phyloP scores from a whole-genome alignment of 30 jellyfish, hydroid and myxozoan species.

The Mastigias papua region DNA sequence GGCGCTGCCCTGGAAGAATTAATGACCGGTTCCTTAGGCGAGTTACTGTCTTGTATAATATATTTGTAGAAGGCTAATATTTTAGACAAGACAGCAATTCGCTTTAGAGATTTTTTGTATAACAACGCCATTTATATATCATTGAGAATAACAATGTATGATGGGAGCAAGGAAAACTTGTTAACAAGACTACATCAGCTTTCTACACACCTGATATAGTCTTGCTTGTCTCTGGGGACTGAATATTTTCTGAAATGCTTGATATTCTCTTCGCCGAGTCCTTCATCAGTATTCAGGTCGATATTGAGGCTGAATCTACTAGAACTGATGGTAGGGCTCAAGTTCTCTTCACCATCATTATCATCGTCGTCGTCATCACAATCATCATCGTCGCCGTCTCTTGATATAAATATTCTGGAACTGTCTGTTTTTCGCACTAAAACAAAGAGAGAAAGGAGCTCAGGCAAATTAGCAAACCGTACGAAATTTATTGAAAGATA shows the following conservation, averaged over 20 bases:
- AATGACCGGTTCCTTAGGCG: too few relatives aligned
- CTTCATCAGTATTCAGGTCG: background rate
- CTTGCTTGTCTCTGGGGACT: conserved; percentile 45
- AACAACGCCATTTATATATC: too few relatives aligned
- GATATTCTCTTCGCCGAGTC: conserved; percentile 32
- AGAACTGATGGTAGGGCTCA: conserved; percentile 40
- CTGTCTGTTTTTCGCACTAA: too few relatives aligned
- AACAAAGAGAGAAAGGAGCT: too few relatives aligned
- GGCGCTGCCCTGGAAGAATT: too few relatives aligned
- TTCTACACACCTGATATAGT: conserved; percentile 22
- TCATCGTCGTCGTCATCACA: background rate
- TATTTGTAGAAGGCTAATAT: too few relatives aligned
- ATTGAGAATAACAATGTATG: background rate
- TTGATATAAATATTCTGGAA: background rate
- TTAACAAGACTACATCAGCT: background rate
- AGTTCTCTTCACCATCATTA: background rate
- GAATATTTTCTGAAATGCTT: conserved; percentile 47
- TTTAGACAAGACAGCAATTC: too few relatives aligned
- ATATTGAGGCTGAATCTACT: conserved; percentile 48
- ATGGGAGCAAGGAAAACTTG: background rate
- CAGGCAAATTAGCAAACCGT: too few relatives aligned
- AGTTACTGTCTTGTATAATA: too few relatives aligned
- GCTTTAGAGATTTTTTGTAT: too few relatives aligned
- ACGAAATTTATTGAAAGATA: too few relatives aligned
- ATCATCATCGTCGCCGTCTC: conserved; percentile 12